A percentile compares a stretch with the other conserved stretches of the same genome.
Evolutionary conservation across 2,113 vertebrate genomes (phyloP).

Genomic region (Sminthopsis crassicaudata): DNA sequence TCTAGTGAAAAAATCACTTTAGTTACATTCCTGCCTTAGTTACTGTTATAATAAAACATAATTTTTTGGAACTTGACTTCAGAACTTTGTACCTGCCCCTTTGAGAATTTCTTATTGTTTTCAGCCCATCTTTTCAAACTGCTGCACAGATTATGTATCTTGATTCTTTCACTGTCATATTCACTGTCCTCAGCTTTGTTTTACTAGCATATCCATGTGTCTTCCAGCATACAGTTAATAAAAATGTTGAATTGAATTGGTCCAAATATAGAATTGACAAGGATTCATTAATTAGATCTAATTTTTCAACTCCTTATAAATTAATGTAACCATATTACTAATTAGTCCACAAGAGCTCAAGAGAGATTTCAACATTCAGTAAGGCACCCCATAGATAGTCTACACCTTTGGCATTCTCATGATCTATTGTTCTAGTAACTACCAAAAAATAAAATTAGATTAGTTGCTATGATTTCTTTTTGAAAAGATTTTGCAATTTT

Average conservation of each 20-base stretch:
- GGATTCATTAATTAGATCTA: not conserved
- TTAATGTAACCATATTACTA: not conserved
- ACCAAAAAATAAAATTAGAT: not conserved
- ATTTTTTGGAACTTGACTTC: not conserved
- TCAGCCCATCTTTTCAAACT: not conserved
- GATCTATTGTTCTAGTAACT: not conserved
- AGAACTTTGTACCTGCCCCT: not conserved
- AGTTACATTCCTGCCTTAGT: not conserved
- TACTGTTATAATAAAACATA: not conserved
- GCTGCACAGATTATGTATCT: not conserved
- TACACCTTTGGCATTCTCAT: not conserved
- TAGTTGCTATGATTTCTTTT: not conserved
- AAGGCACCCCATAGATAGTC: not conserved
- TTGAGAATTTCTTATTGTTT: not conserved
- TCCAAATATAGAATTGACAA: not conserved
- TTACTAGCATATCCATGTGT: not conserved
- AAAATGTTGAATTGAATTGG: not conserved
- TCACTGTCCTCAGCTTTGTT: not conserved
- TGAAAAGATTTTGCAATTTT: not conserved
- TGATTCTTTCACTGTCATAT: not conserved
- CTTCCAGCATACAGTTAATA: not conserved
- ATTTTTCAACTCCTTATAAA: not conserved
- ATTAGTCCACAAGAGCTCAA: not conserved
- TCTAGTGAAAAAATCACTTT: not conserved
- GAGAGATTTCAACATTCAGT: not conserved